Base-by-base conservation (phyloP, 2,888 invertebrate genomes). In the Empis livida region DNA sequence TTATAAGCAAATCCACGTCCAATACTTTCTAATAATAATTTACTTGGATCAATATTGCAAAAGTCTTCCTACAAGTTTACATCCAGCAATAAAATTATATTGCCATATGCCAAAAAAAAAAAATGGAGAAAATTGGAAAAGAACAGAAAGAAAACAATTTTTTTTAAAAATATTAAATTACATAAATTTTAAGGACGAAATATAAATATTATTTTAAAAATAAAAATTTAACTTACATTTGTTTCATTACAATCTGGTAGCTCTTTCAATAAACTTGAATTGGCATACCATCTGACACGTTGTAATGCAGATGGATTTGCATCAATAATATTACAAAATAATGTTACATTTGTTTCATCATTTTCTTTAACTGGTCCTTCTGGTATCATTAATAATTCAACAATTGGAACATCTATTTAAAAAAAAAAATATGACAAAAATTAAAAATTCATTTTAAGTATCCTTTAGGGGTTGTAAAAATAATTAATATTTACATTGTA, bases 1-100 rank as follows among this genome's bases (percentile, higher is more conserved):
- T 93, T 93, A 23, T 93, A 94, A 59, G 92, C 88, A 68, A 93
- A 92, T 47, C 82, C 82, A 62, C 90, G 81, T 5, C 82, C 84
- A n/a, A 93, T 88, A 55, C 83, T 82, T 58, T 89, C 85, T 27
- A 93, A 75, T 31, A 89, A 73, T 59, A 93, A 72, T 71, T 88
- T 84, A 55, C 85, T 88, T 0, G 90, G 90, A 64, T 91, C 89
- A 58, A 90, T 81, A 66, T 86, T 85, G 63, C 90, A 89, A 61
- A 89, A 81, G 13, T 83, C 71, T 57, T 75, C 76, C 61, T 65
- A 47, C 54, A 51, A 41, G 20, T 20, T 5, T 5, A 5, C 20
- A 20, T 20, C 20, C 3, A 20, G 5, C 5, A 20, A 20, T 5
- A 20, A 20, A 20, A 20, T 20, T 5, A 20, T 5, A 20, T 20